Evolutionary conservation across 2,797 vertebrate genomes (phyloP).

Genomic region (Eidolon dupreanum): DNA sequence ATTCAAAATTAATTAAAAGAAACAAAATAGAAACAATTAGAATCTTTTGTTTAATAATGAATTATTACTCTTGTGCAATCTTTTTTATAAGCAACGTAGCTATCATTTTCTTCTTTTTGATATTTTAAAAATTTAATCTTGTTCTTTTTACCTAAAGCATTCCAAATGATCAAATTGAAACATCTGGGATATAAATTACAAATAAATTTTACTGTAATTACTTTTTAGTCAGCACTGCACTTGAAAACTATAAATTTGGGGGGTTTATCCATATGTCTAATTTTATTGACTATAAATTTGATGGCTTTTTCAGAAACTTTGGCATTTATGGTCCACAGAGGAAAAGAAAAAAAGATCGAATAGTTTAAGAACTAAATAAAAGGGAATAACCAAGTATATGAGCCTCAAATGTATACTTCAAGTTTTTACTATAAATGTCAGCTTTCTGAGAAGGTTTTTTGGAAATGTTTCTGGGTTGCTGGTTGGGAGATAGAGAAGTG

Average conservation of each 20-base stretch:
- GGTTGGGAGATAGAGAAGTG: background rate
- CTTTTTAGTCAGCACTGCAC: slow-evolving; percentile 21
- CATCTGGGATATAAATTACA: slow-evolving; percentile 58
- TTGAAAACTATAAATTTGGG: slow-evolving; percentile 58
- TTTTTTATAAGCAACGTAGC: background rate
- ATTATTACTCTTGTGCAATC: background rate
- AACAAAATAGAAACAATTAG: background rate
- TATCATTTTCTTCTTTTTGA: background rate
- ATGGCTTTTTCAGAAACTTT: slow-evolving; percentile 49
- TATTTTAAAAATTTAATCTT: background rate
- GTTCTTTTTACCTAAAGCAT: background rate
- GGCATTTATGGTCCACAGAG: slow-evolving; percentile 22
- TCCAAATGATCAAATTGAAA: slow-evolving; percentile 11
- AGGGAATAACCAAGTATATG: background rate
- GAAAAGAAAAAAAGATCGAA: slow-evolving; percentile 35
- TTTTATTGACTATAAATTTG: slow-evolving; percentile 56
- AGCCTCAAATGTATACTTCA: background rate
- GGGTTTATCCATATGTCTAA: background rate
- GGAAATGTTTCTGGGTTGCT: background rate
- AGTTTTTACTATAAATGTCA: background rate
- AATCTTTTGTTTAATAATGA: background rate
- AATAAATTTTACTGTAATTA: slow-evolving; percentile 61
- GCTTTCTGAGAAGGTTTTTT: background rate
- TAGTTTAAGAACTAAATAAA: slow-evolving; percentile 55
- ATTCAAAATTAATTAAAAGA: slow-evolving; percentile 12